Percentiles rank a stretch among this genome's conserved stretches.
phyloP scores from a whole-genome alignment of 2,113 vertebrate species.

The Gavialis gangeticus region DNA sequence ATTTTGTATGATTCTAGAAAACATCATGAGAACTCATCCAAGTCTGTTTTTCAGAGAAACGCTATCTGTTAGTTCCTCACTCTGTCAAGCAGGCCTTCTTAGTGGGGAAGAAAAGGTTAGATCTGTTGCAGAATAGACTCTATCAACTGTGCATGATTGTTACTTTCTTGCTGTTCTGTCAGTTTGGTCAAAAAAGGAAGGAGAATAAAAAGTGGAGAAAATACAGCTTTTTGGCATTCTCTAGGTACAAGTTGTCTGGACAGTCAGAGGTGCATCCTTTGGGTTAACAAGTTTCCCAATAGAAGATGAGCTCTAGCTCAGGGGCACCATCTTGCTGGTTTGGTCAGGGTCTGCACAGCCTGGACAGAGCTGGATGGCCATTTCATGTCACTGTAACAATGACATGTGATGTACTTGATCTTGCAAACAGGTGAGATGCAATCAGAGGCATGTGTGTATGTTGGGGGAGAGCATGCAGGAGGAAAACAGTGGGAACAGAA shows the following conservation, averaged over 20 bases:
- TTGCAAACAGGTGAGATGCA: background rate
- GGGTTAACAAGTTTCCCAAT: too few relatives aligned
- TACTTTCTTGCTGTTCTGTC: background rate
- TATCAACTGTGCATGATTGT: background rate
- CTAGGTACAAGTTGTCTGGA: too few relatives aligned
- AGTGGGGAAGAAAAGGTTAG: slow-evolving; percentile 23
- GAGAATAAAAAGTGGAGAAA: background rate
- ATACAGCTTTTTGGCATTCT: background rate
- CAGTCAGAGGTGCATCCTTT: too few relatives aligned
- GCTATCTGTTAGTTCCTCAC: slow-evolving; percentile 38
- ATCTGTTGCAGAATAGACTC: background rate
- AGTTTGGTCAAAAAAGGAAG: background rate
- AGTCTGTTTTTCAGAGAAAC: slow-evolving; percentile 29
- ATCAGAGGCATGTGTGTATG: too few relatives aligned
- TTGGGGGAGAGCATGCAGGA: background rate
- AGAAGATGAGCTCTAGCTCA: background rate
- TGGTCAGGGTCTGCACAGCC: background rate
- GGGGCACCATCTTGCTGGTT: background rate
- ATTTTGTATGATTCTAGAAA: background rate
- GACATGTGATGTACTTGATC: background rate
- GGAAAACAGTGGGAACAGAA: background rate
- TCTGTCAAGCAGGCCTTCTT: background rate
- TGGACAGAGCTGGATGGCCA: background rate
- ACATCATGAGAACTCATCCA: slow-evolving; percentile 28
- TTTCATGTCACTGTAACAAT: too few relatives aligned